phyloP scores from a whole-genome alignment of 2,888 invertebrate species.

The Cataglyphis rosenhaueri region DNA sequence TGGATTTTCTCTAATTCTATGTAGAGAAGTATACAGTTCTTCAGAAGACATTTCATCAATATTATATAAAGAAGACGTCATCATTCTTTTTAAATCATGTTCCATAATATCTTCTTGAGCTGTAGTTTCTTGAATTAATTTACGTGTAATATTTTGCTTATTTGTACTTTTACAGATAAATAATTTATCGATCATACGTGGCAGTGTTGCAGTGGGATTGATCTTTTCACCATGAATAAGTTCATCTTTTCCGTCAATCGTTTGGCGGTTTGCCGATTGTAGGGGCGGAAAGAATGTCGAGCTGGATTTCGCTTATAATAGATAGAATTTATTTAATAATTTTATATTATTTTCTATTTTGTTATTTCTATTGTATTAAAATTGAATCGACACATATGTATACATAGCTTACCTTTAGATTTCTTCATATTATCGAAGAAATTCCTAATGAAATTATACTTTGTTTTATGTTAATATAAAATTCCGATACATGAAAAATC shows the following conservation, averaged over 20 bases:
- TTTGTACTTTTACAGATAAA: not conserved
- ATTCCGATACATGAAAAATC: not conserved
- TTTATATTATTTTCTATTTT: not conserved
- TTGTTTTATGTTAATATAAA: not conserved
- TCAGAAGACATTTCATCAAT: conserved; percentile 60
- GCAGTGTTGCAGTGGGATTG: not conserved
- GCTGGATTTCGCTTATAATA: not conserved
- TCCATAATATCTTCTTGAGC: not conserved
- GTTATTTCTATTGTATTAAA: not conserved
- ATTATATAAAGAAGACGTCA: conserved; percentile 26
- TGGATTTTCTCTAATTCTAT: conserved; percentile 62
- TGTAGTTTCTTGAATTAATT: conserved; percentile 17
- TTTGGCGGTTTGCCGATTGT: not conserved
- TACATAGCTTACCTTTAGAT: conserved; percentile 2
- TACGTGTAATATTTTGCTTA: not conserved
- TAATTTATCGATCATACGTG: not conserved
- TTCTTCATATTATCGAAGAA: not conserved
- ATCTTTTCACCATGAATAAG: not conserved
- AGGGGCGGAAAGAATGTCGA: not conserved
- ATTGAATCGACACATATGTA: not conserved
- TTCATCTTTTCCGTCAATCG: not conserved
- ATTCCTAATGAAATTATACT: not conserved
- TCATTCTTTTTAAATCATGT: not conserved
- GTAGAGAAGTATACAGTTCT: conserved; percentile 64
- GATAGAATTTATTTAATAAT: conserved; percentile 7